Evolutionary conservation across 2,888 invertebrate genomes (phyloP), one percentile per base, ranked within the genome.

Genomic region (Elgonia sp.): DNA sequence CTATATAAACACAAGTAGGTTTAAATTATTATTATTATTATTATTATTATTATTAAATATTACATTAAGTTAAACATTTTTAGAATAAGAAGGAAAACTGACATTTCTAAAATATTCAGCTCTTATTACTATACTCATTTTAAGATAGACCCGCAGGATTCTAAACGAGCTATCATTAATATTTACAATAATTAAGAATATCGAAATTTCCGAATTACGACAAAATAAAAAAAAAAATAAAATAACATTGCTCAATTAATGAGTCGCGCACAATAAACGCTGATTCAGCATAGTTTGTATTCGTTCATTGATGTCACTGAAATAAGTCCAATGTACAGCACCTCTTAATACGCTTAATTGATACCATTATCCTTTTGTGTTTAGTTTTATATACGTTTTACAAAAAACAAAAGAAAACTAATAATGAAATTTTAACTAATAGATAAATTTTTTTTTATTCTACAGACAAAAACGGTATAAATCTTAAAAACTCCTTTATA

Each of bases 231-330:
- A 57, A 20, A 63, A 9, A 63, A 60, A 7, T 29, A 60, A 60
- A 46, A 67, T 55, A 70, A 69, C 69, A 60, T 83, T 75, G 16
- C 57, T 46, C 70, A 50, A 72, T 67, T 69, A 75, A 53, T 55
- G 37, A 63, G 29, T 76, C 50, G 20, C 42, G 55, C 14, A 73
- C 50, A 84, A 62, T 50, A 75, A 83, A 62, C 70, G 72, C 70
- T 77, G 77, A 84, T 8, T 79, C 84, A 84, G 77, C 84, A 42
- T 55, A 69, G 69, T 20, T 76, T 84, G 46, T 42, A 55, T 77
- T 72, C 84, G 77, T 77, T 77, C 84, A 79, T 77, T 84, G 84
- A 84, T 77, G 77, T 77, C 84, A 40, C 84, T 79, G 65, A 39
- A 70, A 46, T 40, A 79, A 84, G 77, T 70, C 77, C 63, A 62